Conservation (phyloP, 2,888 invertebrate species). For the Aporophyla lueneburgensis region DNA sequence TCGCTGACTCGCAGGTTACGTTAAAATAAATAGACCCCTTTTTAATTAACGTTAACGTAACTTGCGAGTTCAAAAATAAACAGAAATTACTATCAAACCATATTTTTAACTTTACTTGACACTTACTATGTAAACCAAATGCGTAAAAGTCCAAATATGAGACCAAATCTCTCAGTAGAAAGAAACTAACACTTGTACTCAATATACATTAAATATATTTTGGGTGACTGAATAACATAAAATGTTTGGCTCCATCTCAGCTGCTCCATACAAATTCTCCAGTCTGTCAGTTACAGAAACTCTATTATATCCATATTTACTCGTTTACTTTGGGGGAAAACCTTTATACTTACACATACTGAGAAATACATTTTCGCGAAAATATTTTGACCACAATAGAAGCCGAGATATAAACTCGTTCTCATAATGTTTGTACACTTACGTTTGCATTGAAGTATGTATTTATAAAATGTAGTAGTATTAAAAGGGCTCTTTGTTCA, state of each 20-base stretch:
- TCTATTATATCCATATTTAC: conserved; percentile 10
- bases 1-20: too few relatives aligned
- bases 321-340: background rate
- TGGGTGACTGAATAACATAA: background rate
- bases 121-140: background rate
- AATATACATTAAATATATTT: background rate
- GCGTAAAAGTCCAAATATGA: background rate
- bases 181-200: background rate
- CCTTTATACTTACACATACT: background rate
- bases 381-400: background rate
- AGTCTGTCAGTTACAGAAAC: conserved; percentile 10
- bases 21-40: too few relatives aligned
- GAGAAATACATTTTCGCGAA: conserved; percentile 2
- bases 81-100: background rate
- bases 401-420: background rate
- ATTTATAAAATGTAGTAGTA: too few relatives aligned
- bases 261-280: background rate
- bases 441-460: background rate
- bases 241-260: background rate
- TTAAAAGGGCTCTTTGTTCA: too few relatives aligned
- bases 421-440: background rate
- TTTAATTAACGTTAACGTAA: background rate
- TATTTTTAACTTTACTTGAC: background rate
- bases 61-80: background rate
- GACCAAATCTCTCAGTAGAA: background rate